Base-by-base conservation (phyloP, 2,113 vertebrate genomes). In the Centropus bengalensis region DNA sequence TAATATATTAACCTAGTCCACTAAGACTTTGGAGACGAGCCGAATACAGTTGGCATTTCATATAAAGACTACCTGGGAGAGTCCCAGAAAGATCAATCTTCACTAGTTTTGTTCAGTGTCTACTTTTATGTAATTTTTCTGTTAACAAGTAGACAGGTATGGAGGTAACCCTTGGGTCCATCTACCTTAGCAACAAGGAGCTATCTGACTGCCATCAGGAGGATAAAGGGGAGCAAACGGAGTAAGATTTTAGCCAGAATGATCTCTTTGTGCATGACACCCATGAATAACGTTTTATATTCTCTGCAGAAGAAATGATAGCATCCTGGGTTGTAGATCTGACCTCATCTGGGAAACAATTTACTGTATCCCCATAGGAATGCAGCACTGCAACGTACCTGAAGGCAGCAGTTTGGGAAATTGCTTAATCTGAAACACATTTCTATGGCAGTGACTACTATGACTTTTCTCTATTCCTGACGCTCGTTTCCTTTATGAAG, bases 111-210 rank as follows among this genome's bases (percentile, higher is more conserved):
- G 51, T 19, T 73, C 67, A n/a, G 12, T 66, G 40, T 75, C 54
- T 91, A 40, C 12, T 38, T 62, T 51, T 86, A 6, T 28, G 19
- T 69, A 2, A 38, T 80, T 86, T 76, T 76, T 38, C 13, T 12
- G 32, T 59, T 56, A 77, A 59, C 17, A 32, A 49, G 55, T 20
- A 62, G 66, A 49, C 14, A 87, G 36, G 40, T 60, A 19, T 12
- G 30, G 45, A 69, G 45, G 33, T 52, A 69, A 40, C 20, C 23
- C 45, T 56, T 40, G 55, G 17, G 45, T 62, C 55, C 55, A 20
- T 56, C 12, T 80, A 22, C 38, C 26, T 42, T 69, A 58, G 49
- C 21, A 28, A 58, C 0, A 0, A 75, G 20, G 7, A 62, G 22
- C 0, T 7, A 9, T 28, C 3, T 30, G 51, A n/a, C 14, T 66